phyloP scores from a whole-genome alignment of 2,797 vertebrate species.

The Platyrinchus mystaceus region DNA sequence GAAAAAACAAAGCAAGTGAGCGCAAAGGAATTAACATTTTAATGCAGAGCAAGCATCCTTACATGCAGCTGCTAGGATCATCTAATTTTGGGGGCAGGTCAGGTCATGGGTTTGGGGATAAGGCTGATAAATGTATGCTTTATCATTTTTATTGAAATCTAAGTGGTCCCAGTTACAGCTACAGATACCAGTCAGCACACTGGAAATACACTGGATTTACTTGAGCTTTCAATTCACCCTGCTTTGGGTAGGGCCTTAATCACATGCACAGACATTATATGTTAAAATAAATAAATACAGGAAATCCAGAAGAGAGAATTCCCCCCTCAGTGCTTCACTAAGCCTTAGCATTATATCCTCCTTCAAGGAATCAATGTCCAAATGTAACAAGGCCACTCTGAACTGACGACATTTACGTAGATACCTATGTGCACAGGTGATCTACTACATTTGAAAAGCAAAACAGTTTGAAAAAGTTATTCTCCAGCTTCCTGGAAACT shows the following conservation, averaged over 20 bases:
- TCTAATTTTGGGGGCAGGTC: not conserved
- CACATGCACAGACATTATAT: rapidly evolving
- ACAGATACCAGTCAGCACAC: not conserved
- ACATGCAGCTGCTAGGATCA: not conserved
- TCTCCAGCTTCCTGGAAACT: not conserved
- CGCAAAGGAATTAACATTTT: not conserved
- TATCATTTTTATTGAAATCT: not conserved
- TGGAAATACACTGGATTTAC: not conserved
- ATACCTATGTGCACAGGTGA: not conserved
- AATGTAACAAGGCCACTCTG: not conserved
- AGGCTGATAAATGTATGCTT: not conserved
- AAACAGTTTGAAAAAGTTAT: not conserved
- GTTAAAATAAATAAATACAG: not conserved
- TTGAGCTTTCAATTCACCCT: not conserved
- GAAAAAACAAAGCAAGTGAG: rapidly evolving
- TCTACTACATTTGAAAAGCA: not conserved
- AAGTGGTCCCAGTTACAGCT: not conserved
- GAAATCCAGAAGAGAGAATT: not conserved
- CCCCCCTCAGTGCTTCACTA: not conserved
- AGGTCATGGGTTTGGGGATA: not conserved
- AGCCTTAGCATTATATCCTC: not conserved
- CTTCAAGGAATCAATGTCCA: not conserved
- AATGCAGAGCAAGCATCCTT: not conserved
- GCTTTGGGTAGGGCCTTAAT: not conserved
- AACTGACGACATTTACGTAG: not conserved